phyloP scores from a whole-genome alignment of 2,113 vertebrate genomes.

The Triplophysa rosa region DNA sequence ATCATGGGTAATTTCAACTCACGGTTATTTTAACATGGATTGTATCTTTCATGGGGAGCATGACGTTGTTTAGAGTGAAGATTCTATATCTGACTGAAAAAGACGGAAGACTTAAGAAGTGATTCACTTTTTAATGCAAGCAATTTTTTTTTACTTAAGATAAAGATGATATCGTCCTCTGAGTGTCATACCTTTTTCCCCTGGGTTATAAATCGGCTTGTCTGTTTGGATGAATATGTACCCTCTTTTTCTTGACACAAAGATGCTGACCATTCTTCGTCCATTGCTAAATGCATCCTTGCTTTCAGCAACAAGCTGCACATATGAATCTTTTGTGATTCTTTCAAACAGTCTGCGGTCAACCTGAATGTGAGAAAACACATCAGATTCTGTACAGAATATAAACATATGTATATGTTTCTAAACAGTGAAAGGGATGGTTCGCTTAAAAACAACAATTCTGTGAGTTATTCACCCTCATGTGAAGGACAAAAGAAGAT shows the following conservation, averaged over 20 bases:
- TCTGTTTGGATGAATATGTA: constrained; percentile 65
- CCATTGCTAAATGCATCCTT: not conserved
- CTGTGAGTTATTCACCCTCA: no score
- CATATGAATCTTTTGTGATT: not conserved
- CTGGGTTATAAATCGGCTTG: constrained; percentile 74
- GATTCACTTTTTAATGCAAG: not conserved
- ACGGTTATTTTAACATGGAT: constrained; percentile 66
- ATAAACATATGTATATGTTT: not conserved
- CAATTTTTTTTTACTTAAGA: no score
- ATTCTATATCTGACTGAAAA: constrained; percentile 68
- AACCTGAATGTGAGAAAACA: constrained; percentile 53
- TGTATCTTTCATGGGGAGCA: constrained; percentile 61
- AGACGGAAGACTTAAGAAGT: not conserved
- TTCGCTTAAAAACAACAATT: no score
- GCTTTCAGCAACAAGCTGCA: constrained; percentile 61
- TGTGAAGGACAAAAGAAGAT: no score
- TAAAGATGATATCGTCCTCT: no score
- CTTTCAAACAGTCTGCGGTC: constrained; percentile 11
- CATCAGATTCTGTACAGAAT: not conserved
- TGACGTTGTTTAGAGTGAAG: constrained; percentile 69
- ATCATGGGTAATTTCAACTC: constrained; percentile 48
- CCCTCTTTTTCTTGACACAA: constrained; percentile 63
- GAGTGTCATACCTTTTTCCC: constrained; percentile 61
- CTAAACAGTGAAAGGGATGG: not conserved
- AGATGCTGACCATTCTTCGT: constrained; percentile 32